Conservation (phyloP, 2,797 vertebrate genomes). For the Lutjanus campechanus region DNA sequence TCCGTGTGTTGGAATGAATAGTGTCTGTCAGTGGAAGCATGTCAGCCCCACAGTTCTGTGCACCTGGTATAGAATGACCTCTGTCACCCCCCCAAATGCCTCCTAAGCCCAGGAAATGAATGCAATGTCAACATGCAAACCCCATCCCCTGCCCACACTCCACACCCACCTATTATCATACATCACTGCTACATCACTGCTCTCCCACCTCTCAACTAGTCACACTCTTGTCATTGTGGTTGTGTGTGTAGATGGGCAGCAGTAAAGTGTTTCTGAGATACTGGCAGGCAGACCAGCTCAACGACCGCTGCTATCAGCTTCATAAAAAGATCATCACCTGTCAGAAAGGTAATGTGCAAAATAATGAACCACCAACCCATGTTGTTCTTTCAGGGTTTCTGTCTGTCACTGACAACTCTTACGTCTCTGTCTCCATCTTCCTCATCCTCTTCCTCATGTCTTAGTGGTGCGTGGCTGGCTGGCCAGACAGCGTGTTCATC, state of each 20-base stretch:
- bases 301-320: slow-evolving; percentile 92
- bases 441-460: slow-evolving; percentile 20
- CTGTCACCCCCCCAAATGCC: slow-evolving; percentile 27
- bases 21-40: slow-evolving; percentile 57
- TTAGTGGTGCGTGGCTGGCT: slow-evolving; percentile 94
- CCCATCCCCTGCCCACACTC: slow-evolving; percentile 36
- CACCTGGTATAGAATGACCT: slow-evolving; percentile 67
- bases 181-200: slow-evolving; percentile 52
- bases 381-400: background rate
- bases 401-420: slow-evolving; percentile 3
- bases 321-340: slow-evolving; percentile 94
- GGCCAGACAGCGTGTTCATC: slow-evolving; percentile 86
- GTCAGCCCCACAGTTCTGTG: slow-evolving; percentile 45
- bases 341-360: slow-evolving; percentile 92
- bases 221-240: slow-evolving; percentile 45
- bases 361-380: background rate
- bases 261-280: slow-evolving; percentile 96
- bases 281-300: slow-evolving; percentile 95
- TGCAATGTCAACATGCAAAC: slow-evolving; percentile 54
- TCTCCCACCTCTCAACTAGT: slow-evolving; percentile 33
- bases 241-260: slow-evolving; percentile 88
- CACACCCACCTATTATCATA: slow-evolving; percentile 70
- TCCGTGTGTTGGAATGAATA: slow-evolving; percentile 71
- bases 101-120: slow-evolving; percentile 52
- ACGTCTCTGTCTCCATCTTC: slow-evolving; percentile 28